These are phyloP conservation scores for Odontesthes bonariensis DNA, from an alignment of 2,113 vertebrate species.

Conservation along the genomic window DNA sequence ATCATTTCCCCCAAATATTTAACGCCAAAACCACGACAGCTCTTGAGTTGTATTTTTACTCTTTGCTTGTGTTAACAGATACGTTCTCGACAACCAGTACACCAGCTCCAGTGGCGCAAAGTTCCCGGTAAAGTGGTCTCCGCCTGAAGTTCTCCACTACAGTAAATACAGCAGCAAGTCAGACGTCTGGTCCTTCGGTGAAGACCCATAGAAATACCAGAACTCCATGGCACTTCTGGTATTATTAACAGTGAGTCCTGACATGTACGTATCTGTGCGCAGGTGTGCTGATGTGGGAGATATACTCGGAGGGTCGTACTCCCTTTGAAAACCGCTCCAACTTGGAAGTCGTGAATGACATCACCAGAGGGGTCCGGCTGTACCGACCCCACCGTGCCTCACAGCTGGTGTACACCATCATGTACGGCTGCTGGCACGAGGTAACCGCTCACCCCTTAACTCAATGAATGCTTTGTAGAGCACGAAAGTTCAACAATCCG, in stretches of 20 bases:
- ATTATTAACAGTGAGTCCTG: background rate
- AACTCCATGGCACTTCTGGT: no score
- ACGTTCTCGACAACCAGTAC: constrained; percentile 90
- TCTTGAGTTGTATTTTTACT: background rate
- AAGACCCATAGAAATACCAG: constrained; percentile 24
- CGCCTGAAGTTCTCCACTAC: constrained; percentile 91
- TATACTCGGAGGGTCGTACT: constrained; percentile 89
- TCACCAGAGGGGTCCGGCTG: constrained; percentile 87
- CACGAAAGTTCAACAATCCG: background rate
- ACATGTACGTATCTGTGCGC: constrained; percentile 33
- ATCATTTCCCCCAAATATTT: no score
- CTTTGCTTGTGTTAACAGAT: constrained; percentile 70
- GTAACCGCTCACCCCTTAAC: constrained; percentile 53
- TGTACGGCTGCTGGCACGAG: constrained; percentile 94
- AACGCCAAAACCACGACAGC: no score
- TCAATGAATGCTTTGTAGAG: no score
- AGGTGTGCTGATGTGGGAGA: constrained; percentile 94
- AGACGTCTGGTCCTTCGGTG: constrained; percentile 93
- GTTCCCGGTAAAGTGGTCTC: constrained; percentile 93
- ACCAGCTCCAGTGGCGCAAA: constrained; percentile 89
- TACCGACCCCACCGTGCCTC: constrained; percentile 87
- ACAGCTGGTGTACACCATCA: constrained; percentile 82
- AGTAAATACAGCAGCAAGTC: constrained; percentile 93
- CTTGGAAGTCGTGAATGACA: constrained; percentile 85
- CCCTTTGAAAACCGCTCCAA: constrained; percentile 89